Percentiles rank a stretch among this genome's conserved stretches.
phyloP scores from a whole-genome alignment of 2,797 vertebrate species.

The Myotis planiceps region DNA sequence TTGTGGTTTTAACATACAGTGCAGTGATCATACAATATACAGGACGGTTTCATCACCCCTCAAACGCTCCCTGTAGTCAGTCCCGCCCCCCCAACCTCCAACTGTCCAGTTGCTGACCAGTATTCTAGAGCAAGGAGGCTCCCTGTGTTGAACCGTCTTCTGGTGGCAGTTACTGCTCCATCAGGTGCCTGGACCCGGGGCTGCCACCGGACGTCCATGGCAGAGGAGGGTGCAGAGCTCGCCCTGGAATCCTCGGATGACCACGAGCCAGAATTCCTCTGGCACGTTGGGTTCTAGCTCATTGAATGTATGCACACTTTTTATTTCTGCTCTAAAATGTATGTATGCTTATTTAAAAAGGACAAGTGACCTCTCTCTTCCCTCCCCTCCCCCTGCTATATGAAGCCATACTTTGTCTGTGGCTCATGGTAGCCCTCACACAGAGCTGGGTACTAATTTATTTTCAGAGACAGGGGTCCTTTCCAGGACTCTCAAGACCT shows the following conservation, averaged over 20 bases:
- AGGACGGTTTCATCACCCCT: not conserved
- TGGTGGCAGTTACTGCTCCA: not conserved
- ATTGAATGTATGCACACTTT: conserved; percentile 17
- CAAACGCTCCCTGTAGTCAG: not conserved
- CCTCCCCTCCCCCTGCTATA: not conserved
- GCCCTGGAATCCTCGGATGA: not conserved
- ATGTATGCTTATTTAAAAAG: not conserved
- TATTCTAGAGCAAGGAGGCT: not conserved
- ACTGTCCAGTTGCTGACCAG: not conserved
- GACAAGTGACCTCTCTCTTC: not conserved
- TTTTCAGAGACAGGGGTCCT: not conserved
- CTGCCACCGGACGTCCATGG: not conserved
- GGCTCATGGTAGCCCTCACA: not conserved
- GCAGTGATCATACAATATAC: not conserved
- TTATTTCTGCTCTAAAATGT: not conserved
- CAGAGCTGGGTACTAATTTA: not conserved
- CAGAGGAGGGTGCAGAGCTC: not conserved
- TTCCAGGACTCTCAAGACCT: conserved; percentile 9
- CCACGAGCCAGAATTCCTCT: not conserved
- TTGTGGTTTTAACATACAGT: not conserved
- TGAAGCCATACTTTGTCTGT: not conserved
- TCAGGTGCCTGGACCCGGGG: not conserved
- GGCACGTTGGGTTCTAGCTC: not conserved
- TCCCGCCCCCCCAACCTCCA: not conserved
- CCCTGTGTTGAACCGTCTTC: not conserved